Percentiles rank a stretch among this genome's conserved stretches.
These are phyloP conservation scores for Novumbra hubbsi DNA, from an alignment of 2,797 vertebrate species.

Conservation along the genomic window DNA sequence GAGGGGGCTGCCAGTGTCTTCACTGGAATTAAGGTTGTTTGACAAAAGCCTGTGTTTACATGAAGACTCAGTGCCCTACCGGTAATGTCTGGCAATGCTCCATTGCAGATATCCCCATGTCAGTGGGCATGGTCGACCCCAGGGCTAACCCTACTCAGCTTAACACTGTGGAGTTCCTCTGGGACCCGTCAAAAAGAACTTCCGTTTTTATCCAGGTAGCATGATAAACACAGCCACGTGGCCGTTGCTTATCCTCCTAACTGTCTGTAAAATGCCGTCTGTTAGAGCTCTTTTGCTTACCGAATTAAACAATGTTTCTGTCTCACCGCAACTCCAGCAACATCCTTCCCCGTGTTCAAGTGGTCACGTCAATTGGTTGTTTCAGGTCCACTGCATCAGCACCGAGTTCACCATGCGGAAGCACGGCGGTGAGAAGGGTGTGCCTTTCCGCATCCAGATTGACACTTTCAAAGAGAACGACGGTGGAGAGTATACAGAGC, in stretches of 20 bases:
- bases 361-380: slow-evolving; percentile 11
- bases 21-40: background rate
- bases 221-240: slow-evolving; percentile 21
- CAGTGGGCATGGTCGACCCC: slow-evolving; percentile 93
- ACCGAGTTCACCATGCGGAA: slow-evolving; percentile 98
- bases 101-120: slow-evolving; percentile 93
- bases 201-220: slow-evolving; percentile 96
- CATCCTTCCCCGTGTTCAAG: background rate
- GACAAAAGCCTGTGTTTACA: background rate
- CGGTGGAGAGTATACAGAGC: slow-evolving; percentile 88
- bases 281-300: background rate
- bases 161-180: slow-evolving; percentile 96
- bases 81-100: slow-evolving; percentile 51
- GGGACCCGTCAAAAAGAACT: slow-evolving; percentile 94
- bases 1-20: background rate
- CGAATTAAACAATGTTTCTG: background rate
- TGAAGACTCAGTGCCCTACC: slow-evolving; percentile 17
- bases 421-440: slow-evolving; percentile 93
- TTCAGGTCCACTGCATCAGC: slow-evolving; percentile 95
- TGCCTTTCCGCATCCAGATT: slow-evolving; percentile 93
- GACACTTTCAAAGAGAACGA: slow-evolving; percentile 95
- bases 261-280: slow-evolving; percentile 8
- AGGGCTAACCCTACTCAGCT: slow-evolving; percentile 94
- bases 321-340: background rate
- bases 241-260: slow-evolving; percentile 4